Conservation (phyloP, 2,888 invertebrate species). For the Allolobophora icterica region DNA sequence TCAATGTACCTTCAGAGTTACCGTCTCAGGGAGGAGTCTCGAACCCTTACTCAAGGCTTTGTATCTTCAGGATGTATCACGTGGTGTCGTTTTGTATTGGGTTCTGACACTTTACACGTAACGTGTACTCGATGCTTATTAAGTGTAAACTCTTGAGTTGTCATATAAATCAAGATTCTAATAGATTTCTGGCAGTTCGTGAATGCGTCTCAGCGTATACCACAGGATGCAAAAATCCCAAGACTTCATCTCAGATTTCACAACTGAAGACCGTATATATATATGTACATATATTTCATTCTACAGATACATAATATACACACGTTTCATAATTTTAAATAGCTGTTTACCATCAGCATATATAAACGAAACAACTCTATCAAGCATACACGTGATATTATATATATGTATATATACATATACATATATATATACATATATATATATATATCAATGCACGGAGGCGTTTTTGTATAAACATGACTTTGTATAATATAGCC, state of each 20-base stretch:
- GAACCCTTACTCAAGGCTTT: too few relatives aligned
- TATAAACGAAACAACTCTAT: too few relatives aligned
- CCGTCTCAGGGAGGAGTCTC: too few relatives aligned
- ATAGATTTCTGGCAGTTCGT: not conserved
- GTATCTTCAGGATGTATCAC: too few relatives aligned
- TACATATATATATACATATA: not conserved
- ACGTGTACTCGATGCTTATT: not conserved
- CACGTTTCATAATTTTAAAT: too few relatives aligned
- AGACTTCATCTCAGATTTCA: not conserved
- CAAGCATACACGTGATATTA: too few relatives aligned
- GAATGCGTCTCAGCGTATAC: not conserved
- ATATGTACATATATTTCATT: too few relatives aligned
- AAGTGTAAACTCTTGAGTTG: not conserved
- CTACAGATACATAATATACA: too few relatives aligned
- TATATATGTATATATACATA: not conserved
- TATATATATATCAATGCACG: not conserved
- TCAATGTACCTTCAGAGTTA: too few relatives aligned
- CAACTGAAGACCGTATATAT: not conserved
- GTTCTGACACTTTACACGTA: not conserved
- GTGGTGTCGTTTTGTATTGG: too few relatives aligned
- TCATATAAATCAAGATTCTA: not conserved
- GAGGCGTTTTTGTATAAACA: not conserved
- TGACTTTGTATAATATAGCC: not conserved
- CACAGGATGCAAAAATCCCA: not conserved
- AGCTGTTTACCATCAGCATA: too few relatives aligned